Percentiles rank a stretch among this genome's conserved stretches.
These are phyloP conservation scores for Empis stercorea DNA, from an alignment of 2,888 invertebrate genomes.

Conservation along the genomic window DNA sequence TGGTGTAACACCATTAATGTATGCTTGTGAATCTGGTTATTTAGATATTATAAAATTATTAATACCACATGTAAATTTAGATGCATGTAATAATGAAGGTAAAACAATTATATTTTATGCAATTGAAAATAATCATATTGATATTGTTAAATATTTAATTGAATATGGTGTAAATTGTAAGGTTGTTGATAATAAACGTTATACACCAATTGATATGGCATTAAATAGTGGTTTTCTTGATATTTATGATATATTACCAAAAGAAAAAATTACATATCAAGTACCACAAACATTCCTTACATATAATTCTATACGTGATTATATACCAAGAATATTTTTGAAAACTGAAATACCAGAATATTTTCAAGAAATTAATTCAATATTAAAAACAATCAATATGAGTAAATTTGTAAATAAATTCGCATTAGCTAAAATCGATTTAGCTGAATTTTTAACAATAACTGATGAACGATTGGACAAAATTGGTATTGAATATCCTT, in stretches of 20 bases:
- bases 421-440: constrained; percentile 22
- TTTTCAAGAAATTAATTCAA: constrained; percentile 29
- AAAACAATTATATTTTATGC: constrained; percentile 31
- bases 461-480: constrained; percentile 22
- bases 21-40: constrained; percentile 28
- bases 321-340: constrained; percentile 30
- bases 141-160: constrained; percentile 27
- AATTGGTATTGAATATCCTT: constrained; percentile 26
- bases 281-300: constrained; percentile 26
- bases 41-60: constrained; percentile 22
- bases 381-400: constrained; percentile 24
- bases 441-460: constrained; percentile 29
- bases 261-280: constrained; percentile 16
- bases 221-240: constrained; percentile 30
- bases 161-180: constrained; percentile 24
- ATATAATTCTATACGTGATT: constrained; percentile 27
- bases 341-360: constrained; percentile 32
- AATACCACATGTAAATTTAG: constrained; percentile 24
- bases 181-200: constrained; percentile 26
- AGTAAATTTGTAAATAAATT: constrained; percentile 23
- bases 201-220: constrained; percentile 29
- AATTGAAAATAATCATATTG: constrained; percentile 28
- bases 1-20: constrained; percentile 32
- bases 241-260: constrained; percentile 26
- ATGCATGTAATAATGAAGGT: constrained; percentile 30